These are phyloP conservation scores for Pseudopipra pipra DNA, from an alignment of 2,113 vertebrate species.

Conservation along the genomic window DNA sequence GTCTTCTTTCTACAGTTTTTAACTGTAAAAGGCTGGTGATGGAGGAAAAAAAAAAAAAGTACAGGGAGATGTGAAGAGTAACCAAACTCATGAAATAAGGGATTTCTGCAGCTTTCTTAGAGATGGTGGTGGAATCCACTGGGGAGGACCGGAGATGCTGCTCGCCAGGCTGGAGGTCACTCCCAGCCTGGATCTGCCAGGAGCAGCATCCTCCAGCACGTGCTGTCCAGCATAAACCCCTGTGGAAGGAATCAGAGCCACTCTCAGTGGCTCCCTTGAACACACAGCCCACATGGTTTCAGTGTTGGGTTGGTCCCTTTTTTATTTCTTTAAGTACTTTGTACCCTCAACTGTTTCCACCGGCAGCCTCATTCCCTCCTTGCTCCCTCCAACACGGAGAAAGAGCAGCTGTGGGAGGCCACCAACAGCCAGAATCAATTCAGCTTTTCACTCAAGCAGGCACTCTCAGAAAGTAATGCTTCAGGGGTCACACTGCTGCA, in stretches of 20 bases:
- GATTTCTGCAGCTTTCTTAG: background rate
- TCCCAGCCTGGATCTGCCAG: fast-evolving
- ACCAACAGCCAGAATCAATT: slow-evolving; percentile 32
- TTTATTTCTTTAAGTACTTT: background rate
- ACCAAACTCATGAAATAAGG: background rate
- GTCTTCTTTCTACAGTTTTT: background rate
- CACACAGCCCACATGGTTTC: background rate
- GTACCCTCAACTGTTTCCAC: background rate
- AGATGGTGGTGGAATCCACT: background rate
- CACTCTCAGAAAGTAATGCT: background rate
- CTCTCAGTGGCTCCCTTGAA: background rate
- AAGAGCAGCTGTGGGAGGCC: slow-evolving; percentile 48
- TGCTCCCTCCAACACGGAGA: fast-evolving
- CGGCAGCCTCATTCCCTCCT: background rate
- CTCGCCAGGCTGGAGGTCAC: background rate
- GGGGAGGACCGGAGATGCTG: background rate
- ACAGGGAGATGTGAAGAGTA: background rate
- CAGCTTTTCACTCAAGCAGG: slow-evolving; percentile 9
- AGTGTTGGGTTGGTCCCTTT: background rate
- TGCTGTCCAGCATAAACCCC: background rate
- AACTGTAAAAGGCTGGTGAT: background rate
- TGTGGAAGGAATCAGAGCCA: background rate
- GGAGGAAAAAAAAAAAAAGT: background rate
- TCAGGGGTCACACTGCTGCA: background rate
- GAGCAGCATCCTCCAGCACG: background rate